Conservation (phyloP, 2,797 vertebrate genomes). For the Alfaro cultratus region DNA sequence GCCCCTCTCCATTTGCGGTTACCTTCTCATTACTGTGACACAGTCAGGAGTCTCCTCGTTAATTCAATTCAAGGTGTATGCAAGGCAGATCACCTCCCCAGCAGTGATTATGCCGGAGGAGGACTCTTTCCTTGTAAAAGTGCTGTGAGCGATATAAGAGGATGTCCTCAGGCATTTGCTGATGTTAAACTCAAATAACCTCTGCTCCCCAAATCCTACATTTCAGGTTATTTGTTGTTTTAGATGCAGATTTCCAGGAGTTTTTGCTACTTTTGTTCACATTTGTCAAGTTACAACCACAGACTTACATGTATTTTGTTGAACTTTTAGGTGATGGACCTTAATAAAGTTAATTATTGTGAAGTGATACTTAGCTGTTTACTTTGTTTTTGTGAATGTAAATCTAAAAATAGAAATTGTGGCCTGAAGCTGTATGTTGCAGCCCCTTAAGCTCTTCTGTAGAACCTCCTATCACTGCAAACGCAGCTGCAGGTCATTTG, state of each 20-base stretch:
- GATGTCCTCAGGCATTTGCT: constrained; percentile 47
- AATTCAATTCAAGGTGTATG: constrained; percentile 60
- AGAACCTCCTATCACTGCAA: background rate
- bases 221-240: constrained; percentile 12
- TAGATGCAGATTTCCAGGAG: background rate
- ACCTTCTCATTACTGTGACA: constrained; percentile 54
- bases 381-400: background rate
- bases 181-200: constrained; percentile 33
- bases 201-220: constrained; percentile 13
- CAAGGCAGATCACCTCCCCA: constrained; percentile 36
- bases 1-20: constrained; percentile 48
- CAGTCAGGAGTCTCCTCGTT: constrained; percentile 63
- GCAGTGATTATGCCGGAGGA: constrained; percentile 12
- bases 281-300: background rate
- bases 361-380: background rate
- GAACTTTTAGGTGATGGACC: background rate
- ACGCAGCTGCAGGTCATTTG: background rate
- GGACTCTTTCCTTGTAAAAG: constrained; percentile 20
- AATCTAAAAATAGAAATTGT: background rate
- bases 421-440: background rate
- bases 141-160: constrained; percentile 31
- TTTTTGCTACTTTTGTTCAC: background rate
- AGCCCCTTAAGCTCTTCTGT: background rate
- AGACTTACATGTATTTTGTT: background rate
- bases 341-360: background rate